Conservation (phyloP, 2,113 vertebrate species). For the Notothenia coriiceps region DNA sequence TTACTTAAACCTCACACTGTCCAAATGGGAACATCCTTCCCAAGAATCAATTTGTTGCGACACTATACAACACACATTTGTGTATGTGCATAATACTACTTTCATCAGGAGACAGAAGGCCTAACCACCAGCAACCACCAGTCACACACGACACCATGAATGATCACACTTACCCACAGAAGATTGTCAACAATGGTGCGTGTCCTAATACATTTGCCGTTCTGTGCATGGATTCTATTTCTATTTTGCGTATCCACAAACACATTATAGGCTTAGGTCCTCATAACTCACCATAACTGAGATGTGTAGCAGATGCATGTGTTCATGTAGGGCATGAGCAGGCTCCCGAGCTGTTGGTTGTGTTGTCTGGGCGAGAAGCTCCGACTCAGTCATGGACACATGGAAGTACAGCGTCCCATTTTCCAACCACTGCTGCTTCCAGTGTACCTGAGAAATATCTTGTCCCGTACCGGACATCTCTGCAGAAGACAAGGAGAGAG, state of each 20-base stretch:
- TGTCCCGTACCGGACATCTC: conserved; percentile 95
- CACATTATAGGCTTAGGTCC: background rate
- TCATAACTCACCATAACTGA: conserved; percentile 93
- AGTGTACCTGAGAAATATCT: conserved; percentile 96
- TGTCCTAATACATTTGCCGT: background rate
- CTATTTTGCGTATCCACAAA: too few relatives aligned
- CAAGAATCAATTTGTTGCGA: background rate
- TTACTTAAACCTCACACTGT: too few relatives aligned
- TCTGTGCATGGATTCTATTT: background rate
- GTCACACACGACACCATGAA: background rate
- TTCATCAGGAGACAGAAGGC: background rate
- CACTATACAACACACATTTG: background rate
- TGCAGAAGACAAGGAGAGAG: conserved; percentile 68
- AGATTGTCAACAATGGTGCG: background rate
- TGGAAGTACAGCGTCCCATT: conserved; percentile 98
- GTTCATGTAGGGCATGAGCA: conserved; percentile 92
- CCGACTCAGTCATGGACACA: conserved; percentile 91
- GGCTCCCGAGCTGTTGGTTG: conserved; percentile 90
- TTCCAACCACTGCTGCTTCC: conserved; percentile 99
- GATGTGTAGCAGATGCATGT: conserved; percentile 97
- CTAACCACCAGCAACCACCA: background rate
- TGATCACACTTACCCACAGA: background rate
- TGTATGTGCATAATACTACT: background rate
- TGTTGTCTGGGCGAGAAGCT: conserved; percentile 88
- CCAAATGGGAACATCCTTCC: background rate